These are phyloP conservation scores for Vireo altiloquus DNA, from an alignment of 2,113 vertebrate genomes.

Conservation along the genomic window DNA sequence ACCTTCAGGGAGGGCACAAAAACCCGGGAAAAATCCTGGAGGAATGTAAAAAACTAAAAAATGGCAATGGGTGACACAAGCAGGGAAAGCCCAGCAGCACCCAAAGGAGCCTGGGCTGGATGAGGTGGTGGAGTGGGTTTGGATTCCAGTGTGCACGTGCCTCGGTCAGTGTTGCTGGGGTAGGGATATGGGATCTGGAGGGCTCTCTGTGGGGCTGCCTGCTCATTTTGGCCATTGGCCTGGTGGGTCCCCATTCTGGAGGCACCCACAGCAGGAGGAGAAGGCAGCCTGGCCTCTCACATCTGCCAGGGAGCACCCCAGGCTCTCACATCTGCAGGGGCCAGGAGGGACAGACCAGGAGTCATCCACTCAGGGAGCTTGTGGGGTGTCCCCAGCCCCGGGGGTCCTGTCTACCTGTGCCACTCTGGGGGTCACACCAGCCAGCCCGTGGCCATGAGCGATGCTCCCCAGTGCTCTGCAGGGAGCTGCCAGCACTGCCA, in stretches of 20 bases:
- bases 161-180: background rate
- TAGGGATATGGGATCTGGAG: accelerated
- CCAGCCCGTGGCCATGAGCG: accelerated
- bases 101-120: background rate
- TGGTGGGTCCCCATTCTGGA: accelerated
- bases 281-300: background rate
- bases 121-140: background rate
- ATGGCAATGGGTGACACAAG: accelerated
- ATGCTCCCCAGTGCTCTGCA: background rate
- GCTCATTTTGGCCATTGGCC: background rate
- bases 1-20: background rate
- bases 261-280: no score
- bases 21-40: background rate
- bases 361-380: accelerated
- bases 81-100: background rate
- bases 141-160: accelerated
- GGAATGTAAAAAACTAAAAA: background rate
- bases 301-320: background rate
- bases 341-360: background rate
- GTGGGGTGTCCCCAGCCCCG: background rate
- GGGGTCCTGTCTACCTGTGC: background rate
- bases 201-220: background rate
- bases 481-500: background rate
- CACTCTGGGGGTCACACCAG: background rate
- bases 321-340: background rate